Conservation (phyloP, 1,140 invertebrate genomes). For the Sycophaga agraensis region DNA sequence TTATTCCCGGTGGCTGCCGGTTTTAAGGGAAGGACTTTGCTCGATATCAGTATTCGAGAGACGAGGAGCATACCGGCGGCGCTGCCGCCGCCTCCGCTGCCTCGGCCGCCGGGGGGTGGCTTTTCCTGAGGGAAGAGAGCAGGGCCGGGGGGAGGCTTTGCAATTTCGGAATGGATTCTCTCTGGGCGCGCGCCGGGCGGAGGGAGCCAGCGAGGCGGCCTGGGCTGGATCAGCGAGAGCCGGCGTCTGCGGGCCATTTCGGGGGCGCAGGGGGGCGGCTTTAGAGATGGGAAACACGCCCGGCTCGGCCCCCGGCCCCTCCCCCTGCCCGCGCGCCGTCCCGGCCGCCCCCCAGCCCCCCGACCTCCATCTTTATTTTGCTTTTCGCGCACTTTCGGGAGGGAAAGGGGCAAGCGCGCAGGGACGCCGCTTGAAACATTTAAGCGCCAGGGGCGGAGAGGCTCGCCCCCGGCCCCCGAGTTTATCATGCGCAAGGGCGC, state of each 20-base stretch:
- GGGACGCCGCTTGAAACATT: too few relatives aligned
- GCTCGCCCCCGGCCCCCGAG: too few relatives aligned
- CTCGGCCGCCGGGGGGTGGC: constrained; percentile 32
- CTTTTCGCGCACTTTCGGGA: constrained; percentile 1
- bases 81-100: not conserved
- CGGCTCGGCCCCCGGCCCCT: too few relatives aligned
- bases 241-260: constrained; percentile 4
- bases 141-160: constrained; percentile 42
- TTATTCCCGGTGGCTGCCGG: constrained; percentile 48
- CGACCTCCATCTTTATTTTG: constrained; percentile 25
- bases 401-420: too few relatives aligned
- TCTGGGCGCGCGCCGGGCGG: constrained; percentile 14
- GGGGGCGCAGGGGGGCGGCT: constrained; percentile 6
- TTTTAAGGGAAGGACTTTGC: constrained; percentile 50
- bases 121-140: constrained; percentile 48
- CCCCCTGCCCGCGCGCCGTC: too few relatives aligned
- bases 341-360: too few relatives aligned
- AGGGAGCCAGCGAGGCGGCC: constrained; percentile 16
- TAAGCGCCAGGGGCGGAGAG: too few relatives aligned
- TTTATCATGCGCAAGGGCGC: too few relatives aligned
- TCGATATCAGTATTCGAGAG: constrained; percentile 57
- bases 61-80: constrained; percentile 35
- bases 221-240: constrained; percentile 7
- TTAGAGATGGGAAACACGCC: constrained; percentile 26
- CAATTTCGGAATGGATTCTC: constrained; percentile 58